These are phyloP conservation scores for Oligia fasciuncula DNA, from an alignment of 2,888 invertebrate species.

Conservation along the genomic window DNA sequence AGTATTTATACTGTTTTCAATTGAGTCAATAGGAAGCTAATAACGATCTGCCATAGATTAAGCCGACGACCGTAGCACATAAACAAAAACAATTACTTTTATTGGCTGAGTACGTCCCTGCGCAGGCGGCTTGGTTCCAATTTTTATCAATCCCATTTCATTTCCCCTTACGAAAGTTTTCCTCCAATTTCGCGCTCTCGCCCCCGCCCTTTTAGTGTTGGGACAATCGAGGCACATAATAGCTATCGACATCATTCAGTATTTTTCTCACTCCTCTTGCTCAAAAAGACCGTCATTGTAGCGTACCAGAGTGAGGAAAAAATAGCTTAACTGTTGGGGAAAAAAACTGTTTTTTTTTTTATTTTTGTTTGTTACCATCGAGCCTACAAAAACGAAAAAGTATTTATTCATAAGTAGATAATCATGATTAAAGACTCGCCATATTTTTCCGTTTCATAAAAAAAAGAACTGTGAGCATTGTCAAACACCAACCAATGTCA, in stretches of 20 bases:
- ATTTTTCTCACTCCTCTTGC: not conserved
- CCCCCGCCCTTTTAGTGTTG: slow-evolving; percentile 81
- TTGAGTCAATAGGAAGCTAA: not conserved
- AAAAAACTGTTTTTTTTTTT: too few relatives aligned
- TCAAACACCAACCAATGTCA: too few relatives aligned
- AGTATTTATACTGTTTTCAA: too few relatives aligned
- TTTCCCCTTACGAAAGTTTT: slow-evolving; percentile 90
- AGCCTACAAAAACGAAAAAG: too few relatives aligned
- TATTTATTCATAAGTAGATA: too few relatives aligned
- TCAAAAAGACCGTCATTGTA: too few relatives aligned
- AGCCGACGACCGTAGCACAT: not conserved
- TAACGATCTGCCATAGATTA: not conserved
- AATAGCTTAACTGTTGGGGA: too few relatives aligned
- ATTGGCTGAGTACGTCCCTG: slow-evolving; percentile 75
- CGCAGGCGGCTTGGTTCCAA: slow-evolving; percentile 89
- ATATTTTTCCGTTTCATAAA: too few relatives aligned
- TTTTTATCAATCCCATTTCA: slow-evolving; percentile 91
- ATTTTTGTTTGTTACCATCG: too few relatives aligned
- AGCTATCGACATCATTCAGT: slow-evolving; percentile 66
- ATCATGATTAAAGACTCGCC: too few relatives aligned
- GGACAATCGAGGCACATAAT: slow-evolving; percentile 18
- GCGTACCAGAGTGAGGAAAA: too few relatives aligned
- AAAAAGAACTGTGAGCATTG: too few relatives aligned
- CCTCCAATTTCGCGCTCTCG: slow-evolving; percentile 88
- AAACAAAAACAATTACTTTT: slow-evolving; percentile 39